These are phyloP conservation scores for Rhinoptilus africanus DNA, from an alignment of 2,113 vertebrate species.

Conservation along the genomic window DNA sequence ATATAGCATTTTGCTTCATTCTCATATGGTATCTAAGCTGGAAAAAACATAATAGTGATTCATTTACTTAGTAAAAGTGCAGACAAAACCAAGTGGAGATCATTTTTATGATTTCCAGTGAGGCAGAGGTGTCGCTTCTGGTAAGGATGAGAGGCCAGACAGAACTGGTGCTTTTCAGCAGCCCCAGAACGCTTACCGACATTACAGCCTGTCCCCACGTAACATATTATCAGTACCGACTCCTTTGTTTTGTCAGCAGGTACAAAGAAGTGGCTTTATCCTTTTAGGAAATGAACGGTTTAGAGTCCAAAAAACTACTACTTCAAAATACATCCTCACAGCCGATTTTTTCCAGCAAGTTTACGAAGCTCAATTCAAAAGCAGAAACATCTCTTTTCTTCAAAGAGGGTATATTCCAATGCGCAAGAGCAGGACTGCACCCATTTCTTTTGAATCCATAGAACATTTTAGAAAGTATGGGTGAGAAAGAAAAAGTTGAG, in stretches of 20 bases:
- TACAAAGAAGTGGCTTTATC: not conserved
- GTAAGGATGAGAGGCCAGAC: not conserved
- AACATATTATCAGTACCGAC: rapidly evolving
- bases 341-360: not conserved
- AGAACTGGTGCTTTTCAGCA: not conserved
- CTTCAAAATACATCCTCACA: not conserved
- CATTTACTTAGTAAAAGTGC: not conserved
- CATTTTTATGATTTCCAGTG: not conserved
- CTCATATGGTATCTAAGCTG: not conserved
- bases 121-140: not conserved
- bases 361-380: not conserved
- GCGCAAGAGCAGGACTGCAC: not conserved
- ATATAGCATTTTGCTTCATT: not conserved
- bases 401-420: not conserved
- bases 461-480: not conserved
- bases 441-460: not conserved
- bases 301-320: not conserved
- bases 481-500: not conserved
- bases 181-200: not conserved
- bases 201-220: not conserved
- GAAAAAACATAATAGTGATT: not conserved
- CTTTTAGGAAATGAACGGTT: not conserved
- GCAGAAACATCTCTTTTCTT: not conserved
- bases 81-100: not conserved
- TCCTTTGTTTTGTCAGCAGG: not conserved